phyloP scores from a whole-genome alignment of 1,140 invertebrate species.

The Venustaconcha ellipsiformis region DNA sequence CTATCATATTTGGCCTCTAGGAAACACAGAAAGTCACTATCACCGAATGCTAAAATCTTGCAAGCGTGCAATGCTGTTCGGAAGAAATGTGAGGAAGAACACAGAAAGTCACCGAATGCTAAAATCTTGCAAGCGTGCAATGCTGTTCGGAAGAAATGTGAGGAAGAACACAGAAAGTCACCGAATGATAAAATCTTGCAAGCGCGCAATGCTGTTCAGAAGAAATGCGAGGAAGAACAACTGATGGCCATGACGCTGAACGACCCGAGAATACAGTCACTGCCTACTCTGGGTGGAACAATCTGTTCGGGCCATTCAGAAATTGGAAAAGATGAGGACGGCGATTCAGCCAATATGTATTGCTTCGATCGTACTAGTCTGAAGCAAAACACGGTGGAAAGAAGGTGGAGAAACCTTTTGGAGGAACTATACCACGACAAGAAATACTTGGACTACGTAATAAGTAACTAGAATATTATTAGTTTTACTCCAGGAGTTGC shows the following conservation, averaged over 20 bases:
- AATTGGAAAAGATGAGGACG: conserved; percentile 36
- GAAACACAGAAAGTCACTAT: no score
- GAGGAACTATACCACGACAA: conserved; percentile 55
- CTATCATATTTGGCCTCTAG: no score
- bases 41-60: no score
- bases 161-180: background rate
- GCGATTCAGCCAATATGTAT: conserved; percentile 27
- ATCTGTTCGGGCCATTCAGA: conserved; percentile 34
- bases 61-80: background rate
- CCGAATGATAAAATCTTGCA: no score
- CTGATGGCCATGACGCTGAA: conserved; percentile 28
- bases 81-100: conserved; percentile 3
- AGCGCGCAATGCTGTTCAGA: background rate
- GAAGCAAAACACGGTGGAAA: conserved; percentile 38
- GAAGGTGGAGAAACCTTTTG: conserved; percentile 42
- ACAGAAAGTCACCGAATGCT: no score
- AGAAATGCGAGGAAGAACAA: conserved; percentile 13
- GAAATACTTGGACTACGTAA: conserved; percentile 53
- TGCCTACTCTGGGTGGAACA: conserved; percentile 37
- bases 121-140: no score
- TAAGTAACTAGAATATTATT: conserved; percentile 31
- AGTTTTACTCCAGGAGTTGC: background rate
- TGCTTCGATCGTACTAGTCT: conserved; percentile 26
- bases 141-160: background rate
- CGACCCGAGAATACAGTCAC: conserved; percentile 27